Base-by-base conservation (phyloP, 1,140 invertebrate species). In the Pogonus chalceus region DNA sequence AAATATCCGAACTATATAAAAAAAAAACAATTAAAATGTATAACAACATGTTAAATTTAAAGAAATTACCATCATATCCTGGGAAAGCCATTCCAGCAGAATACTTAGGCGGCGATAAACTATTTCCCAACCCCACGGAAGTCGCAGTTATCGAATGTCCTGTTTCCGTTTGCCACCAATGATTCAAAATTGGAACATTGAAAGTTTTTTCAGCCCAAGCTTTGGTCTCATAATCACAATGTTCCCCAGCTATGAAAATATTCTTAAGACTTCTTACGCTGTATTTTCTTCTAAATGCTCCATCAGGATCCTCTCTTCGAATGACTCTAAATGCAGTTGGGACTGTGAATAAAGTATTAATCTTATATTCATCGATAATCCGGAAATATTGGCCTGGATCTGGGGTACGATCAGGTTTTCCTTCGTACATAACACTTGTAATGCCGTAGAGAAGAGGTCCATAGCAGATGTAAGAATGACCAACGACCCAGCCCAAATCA, bases 151-250 rank as follows among this genome's bases (percentile, higher is more conserved):
- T 88, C 0, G 91, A 81, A 56, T 91, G 91, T 0, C 92, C 92
- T 0, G 90, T 91, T 73, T 96, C 92, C 2, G 90, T 94, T 72
- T 96, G 93, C 92, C 93, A 97, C 92, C 92, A 97, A 66, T 96
- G 87, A 69, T 97, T 95, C 18, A 95, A 65, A 7, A 94, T 81
- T 0, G 92, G 90, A 1, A 89, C 88, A 56, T 85, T 79, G 62
- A 96, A 89, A 9, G 78, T 74, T 51, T 80, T 80, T 67, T 88
- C 82, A 0, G 88, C 84, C 92, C 92, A 97, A 2, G 72, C 60
- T 76, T 92, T 86, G 0, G 92, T 92, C 64, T 93, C 90, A 53
- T 87, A 83, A 66, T 97, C 93, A 67, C 92, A 93, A 64, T 94
- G 90, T 69, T 97, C 93, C 0, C 93, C 93, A 55, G 92, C 92